Conservation (phyloP, 2,888 invertebrate genomes). For the Charanyca ferruginea region DNA sequence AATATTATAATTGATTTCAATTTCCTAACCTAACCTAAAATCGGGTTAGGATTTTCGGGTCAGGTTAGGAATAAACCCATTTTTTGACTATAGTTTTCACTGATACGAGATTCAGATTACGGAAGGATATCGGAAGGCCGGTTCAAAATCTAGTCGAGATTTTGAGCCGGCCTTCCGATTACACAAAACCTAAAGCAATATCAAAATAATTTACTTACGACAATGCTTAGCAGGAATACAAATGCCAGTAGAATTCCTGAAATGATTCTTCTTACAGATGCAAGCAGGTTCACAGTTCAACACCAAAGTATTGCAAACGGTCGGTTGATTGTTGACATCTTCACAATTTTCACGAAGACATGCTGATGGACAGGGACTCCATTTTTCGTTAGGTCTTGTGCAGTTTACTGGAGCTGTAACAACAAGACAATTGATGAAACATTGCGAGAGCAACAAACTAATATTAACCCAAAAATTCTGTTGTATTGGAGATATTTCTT, state of each 20-base stretch:
- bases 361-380: slow-evolving; percentile 68
- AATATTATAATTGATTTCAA: too few relatives aligned
- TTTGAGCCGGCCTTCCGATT: too few relatives aligned
- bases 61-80: too few relatives aligned
- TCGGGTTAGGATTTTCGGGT: too few relatives aligned
- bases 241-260: slow-evolving; percentile 64
- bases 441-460: neutral
- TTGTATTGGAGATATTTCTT: neutral
- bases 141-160: too few relatives aligned
- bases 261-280: slow-evolving; percentile 67
- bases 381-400: slow-evolving; percentile 71
- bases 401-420: slow-evolving; percentile 70
- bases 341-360: slow-evolving; percentile 71
- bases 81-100: too few relatives aligned
- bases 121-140: too few relatives aligned
- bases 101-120: too few relatives aligned
- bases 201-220: neutral
- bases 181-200: neutral
- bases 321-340: slow-evolving; percentile 59
- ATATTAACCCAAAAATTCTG: too few relatives aligned
- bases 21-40: too few relatives aligned
- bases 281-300: slow-evolving; percentile 74
- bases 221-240: slow-evolving; percentile 69
- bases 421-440: too few relatives aligned
- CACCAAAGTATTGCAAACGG: slow-evolving; percentile 68